A percentile compares a stretch with the other conserved stretches of the same genome.
Conservation (phyloP, 2,888 invertebrate genomes). For the Campopleginae sp. region DNA sequence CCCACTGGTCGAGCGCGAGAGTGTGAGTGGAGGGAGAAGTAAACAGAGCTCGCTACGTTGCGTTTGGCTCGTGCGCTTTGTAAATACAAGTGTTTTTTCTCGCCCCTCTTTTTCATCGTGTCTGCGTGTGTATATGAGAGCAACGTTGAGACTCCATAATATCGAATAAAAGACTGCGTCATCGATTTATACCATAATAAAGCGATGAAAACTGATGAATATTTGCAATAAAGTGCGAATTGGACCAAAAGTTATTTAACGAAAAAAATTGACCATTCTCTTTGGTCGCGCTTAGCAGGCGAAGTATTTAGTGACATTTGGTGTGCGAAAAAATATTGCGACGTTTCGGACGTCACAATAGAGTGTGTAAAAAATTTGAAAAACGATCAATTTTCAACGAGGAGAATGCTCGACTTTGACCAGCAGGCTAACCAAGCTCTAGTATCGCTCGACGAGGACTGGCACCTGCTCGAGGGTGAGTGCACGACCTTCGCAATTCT, state of each 20-base stretch:
- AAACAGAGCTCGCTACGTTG: constrained; percentile 34
- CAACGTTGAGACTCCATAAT: not conserved
- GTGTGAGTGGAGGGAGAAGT: constrained; percentile 23
- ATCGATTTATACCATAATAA: not conserved
- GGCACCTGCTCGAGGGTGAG: constrained; percentile 81
- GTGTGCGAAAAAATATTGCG: not conserved
- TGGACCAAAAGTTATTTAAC: not conserved
- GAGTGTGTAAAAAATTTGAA: not conserved
- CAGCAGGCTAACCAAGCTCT: constrained; percentile 79
- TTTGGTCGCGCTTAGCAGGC: not conserved
- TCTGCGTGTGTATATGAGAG: not conserved
- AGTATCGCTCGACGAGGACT: constrained; percentile 77
- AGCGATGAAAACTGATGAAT: not conserved
- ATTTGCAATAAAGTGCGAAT: not conserved
- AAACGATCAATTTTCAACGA: not conserved
- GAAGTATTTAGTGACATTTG: not conserved
- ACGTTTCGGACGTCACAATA: not conserved
- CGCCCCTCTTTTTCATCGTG: not conserved
- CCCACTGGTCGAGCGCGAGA: constrained; percentile 11
- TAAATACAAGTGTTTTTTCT: constrained; percentile 23
- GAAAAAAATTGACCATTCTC: not conserved
- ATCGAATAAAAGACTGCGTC: constrained; percentile 22
- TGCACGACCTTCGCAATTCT: constrained; percentile 77
- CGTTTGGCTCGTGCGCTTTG: constrained; percentile 26
- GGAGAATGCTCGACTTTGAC: constrained; percentile 79